Percentiles rank a stretch among this genome's conserved stretches.
Conservation (phyloP, 2,888 invertebrate genomes). For the Branchinecta sandiegonensis region DNA sequence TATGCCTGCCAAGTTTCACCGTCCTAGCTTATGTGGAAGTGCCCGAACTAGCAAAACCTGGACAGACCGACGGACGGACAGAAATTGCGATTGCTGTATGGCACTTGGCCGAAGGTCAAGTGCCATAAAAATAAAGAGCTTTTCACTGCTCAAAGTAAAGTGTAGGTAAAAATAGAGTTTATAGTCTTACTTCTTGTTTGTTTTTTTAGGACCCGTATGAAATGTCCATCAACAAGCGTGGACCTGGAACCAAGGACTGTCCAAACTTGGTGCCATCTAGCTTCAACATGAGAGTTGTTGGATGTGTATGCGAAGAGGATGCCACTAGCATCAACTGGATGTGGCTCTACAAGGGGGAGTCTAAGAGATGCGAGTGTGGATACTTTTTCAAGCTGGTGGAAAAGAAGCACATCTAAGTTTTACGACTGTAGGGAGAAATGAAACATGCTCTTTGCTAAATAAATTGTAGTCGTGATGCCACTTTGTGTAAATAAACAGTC, state of each 20-base stretch:
- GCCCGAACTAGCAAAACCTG: too few species aligned
- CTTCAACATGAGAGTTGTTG: constrained; percentile 74
- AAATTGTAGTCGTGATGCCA: too few species aligned
- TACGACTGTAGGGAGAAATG: too few species aligned
- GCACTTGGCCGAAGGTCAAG: too few species aligned
- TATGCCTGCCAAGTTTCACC: too few species aligned
- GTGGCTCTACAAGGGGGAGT: constrained; percentile 78
- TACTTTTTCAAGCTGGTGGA: constrained; percentile 85
- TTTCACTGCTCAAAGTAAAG: too few species aligned
- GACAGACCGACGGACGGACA: too few species aligned
- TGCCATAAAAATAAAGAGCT: too few species aligned
- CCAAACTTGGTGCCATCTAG: constrained; percentile 84
- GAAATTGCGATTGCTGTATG: too few species aligned
- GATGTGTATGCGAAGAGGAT: constrained; percentile 94
- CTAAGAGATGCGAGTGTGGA: constrained; percentile 88
- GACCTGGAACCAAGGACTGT: constrained; percentile 59
- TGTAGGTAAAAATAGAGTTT: background rate
- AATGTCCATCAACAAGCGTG: constrained; percentile 65
- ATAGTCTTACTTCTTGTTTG: constrained; percentile 22
- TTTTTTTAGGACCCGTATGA: constrained; percentile 36
- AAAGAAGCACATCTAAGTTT: constrained; percentile 29
- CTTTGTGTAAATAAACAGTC: too few species aligned
- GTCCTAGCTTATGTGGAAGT: too few species aligned
- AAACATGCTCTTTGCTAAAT: too few species aligned
- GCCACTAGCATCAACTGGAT: constrained; percentile 79